A percentile compares a stretch with the other conserved stretches of the same genome.
Conservation (phyloP, 2,797 vertebrate species). For the Lagodon rhomboides region DNA sequence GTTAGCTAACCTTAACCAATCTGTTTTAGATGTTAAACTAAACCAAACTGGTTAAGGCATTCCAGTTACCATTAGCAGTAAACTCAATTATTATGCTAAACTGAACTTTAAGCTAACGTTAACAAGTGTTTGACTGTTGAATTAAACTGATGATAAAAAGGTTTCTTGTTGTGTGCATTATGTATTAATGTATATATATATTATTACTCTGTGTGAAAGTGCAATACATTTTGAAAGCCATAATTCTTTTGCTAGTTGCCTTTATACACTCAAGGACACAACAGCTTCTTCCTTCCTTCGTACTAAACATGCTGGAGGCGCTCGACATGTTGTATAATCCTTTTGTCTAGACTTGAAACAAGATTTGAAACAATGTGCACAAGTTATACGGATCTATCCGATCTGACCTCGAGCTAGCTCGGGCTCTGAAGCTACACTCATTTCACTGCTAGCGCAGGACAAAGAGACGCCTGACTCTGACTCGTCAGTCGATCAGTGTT, state of each 20-base stretch:
- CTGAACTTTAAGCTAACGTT: too few relatives aligned
- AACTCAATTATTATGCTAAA: too few relatives aligned
- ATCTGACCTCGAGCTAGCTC: neutral
- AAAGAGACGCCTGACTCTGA: neutral
- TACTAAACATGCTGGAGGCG: neutral
- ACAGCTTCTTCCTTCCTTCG: neutral
- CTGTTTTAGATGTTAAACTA: neutral
- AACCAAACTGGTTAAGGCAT: neutral
- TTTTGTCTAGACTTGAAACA: neutral
- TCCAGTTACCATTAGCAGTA: neutral
- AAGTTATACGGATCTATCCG: too few relatives aligned
- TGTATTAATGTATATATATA: neutral
- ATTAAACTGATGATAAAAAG: neutral
- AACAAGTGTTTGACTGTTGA: too few relatives aligned
- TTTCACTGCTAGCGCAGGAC: neutral
- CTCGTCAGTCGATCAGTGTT: neutral
- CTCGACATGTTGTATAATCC: neutral
- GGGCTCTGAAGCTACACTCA: neutral
- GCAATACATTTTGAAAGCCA: conserved; percentile 23
- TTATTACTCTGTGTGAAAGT: neutral
- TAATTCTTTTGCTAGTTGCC: conserved; percentile 2
- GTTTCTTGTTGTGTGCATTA: neutral
- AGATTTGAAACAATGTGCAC: neutral
- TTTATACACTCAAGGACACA: neutral
- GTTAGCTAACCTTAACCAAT: neutral